Percentiles rank a stretch among this genome's conserved stretches.
Evolutionary conservation across 2,113 vertebrate genomes (phyloP).

Genomic region (Laticauda laticaudata): DNA sequence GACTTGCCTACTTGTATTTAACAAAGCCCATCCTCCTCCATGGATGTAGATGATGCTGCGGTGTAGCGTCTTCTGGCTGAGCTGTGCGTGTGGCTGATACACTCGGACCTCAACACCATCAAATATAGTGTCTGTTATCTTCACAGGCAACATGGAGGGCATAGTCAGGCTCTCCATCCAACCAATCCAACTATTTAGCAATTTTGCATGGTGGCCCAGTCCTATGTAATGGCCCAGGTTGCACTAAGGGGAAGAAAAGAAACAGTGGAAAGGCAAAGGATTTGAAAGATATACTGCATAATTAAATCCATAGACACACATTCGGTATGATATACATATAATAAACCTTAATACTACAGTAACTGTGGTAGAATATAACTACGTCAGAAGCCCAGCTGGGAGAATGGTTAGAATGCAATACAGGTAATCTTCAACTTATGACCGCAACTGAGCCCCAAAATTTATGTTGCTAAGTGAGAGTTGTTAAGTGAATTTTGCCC

Average conservation of each 20-base stretch:
- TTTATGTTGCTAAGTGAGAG: background rate
- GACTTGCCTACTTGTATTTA: constrained; percentile 83
- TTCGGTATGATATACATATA: background rate
- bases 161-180: constrained; percentile 79
- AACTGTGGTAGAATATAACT: background rate
- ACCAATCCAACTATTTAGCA: constrained; percentile 79
- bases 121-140: constrained; percentile 80
- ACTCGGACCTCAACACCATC: constrained; percentile 83
- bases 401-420: background rate
- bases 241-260: constrained; percentile 66
- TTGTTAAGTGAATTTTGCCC: background rate
- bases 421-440: background rate
- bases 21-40: constrained; percentile 92
- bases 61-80: constrained; percentile 67
- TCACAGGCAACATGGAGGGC: constrained; percentile 69
- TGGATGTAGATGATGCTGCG: constrained; percentile 88
- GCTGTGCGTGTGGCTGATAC: constrained; percentile 73
- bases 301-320: background rate
- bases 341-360: background rate
- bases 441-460: background rate
- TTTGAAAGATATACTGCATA: background rate
- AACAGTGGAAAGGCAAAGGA: no score
- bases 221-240: constrained; percentile 81
- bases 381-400: background rate
- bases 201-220: constrained; percentile 79